A percentile compares a stretch with the other conserved stretches of the same genome.
Conservation (phyloP, 2,888 invertebrate genomes). For the Tigriopus californicus region DNA sequence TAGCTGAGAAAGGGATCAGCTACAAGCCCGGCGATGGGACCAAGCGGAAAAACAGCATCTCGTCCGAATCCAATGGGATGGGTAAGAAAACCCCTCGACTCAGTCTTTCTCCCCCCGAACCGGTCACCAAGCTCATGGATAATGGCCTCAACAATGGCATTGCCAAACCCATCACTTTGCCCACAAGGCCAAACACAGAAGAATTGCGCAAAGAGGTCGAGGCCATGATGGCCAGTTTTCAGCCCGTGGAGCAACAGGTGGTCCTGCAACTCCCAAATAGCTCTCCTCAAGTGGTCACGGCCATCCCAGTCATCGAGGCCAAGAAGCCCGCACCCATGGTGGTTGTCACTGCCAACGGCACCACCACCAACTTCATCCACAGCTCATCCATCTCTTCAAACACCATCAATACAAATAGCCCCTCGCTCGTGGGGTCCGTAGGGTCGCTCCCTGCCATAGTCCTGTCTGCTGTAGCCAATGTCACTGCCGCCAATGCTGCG, state of each 20-base stretch:
- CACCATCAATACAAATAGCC: background rate
- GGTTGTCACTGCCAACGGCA: background rate
- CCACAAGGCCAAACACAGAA: background rate
- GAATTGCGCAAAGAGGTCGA: slow-evolving; percentile 13
- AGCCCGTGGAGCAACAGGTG: background rate
- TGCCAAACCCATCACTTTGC: background rate
- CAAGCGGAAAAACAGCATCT: background rate
- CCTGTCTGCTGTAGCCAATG: too few species aligned
- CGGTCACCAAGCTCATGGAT: background rate
- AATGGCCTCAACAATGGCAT: background rate
- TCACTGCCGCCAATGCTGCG: background rate
- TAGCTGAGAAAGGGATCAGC: slow-evolving; percentile 9
- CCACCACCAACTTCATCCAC: background rate
- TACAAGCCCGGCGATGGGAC: background rate
- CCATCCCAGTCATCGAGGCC: too few species aligned
- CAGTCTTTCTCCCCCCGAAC: background rate
- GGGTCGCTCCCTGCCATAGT: too few species aligned
- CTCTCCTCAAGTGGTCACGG: background rate
- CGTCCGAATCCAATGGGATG: background rate
- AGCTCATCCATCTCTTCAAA: background rate
- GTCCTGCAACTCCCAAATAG: background rate
- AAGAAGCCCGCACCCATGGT: background rate
- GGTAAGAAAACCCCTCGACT: background rate
- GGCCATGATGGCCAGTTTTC: slow-evolving; percentile 12
- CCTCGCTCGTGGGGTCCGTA: too few species aligned